Evolutionary conservation across 2,888 invertebrate genomes (phyloP), one percentile per base, ranked within the genome.

Genomic region (Epirrita christyi): DNA sequence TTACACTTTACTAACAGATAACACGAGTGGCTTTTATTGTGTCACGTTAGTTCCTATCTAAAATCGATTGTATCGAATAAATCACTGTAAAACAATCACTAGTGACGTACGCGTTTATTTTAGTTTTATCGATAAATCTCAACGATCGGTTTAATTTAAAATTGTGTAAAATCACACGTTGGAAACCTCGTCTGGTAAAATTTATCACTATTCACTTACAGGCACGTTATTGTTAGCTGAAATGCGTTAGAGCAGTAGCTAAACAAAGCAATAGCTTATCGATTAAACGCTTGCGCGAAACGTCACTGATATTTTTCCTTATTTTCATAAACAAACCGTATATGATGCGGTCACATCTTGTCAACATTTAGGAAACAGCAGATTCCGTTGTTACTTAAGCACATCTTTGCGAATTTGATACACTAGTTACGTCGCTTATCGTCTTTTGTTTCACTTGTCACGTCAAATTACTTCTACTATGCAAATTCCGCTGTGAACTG

Each of bases 181-280:
- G 48, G 28, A 21, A 13, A 38, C 32, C 27, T 42, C 28, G 28
- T 27, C 11, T 21, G 38, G 7, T 29, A 8, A n/a, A 27, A 13
- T 32, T 45, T 43, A 44, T 43, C 32, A 45, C 55, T 47, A 44
- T 9, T 40, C 56, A 32, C 13, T 36, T 41, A 43, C 28, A 29
- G 70, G 61, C 73, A 66, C 76, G 77, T 80, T 85, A 85, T 85
- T 83, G 74, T 67, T 64, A 72, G 55, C 64, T 66, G 80, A 74
- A 78, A 81, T 72, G 67, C 75, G 76, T 81, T 75, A 74, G 55
- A 67, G 67, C 66, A 72, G 77, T 79, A n/a, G n/a, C n/a, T n/a
- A 83, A 82, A 84, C 79, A 83, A 78, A 78, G 63, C 77, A 70
- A 74, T 70, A 71, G 77, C 71, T 70, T 66, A 59, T 61, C 68